Conservation (phyloP, 2,888 invertebrate genomes). For the Cantharis rustica region DNA sequence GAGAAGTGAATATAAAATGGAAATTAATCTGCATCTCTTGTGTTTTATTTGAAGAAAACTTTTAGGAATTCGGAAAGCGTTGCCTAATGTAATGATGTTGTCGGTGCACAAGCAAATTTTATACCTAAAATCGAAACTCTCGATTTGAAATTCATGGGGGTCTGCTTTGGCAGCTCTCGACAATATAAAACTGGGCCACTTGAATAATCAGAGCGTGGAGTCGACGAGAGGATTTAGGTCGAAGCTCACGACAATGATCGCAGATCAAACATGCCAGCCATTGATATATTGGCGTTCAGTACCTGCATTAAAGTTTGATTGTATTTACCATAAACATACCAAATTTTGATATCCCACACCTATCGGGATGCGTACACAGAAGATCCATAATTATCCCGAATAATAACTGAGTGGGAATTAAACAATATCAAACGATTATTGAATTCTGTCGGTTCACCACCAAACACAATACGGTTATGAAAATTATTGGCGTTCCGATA, state of each 20-base stretch:
- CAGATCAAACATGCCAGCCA: slow-evolving; percentile 19
- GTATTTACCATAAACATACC: background rate
- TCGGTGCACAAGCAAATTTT: slow-evolving; percentile 1
- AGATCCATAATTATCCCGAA: background rate
- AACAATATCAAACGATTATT: background rate
- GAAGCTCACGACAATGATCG: slow-evolving; percentile 21
- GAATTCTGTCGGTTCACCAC: background rate
- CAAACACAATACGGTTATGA: background rate
- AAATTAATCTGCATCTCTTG: background rate
- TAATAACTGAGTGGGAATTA: background rate
- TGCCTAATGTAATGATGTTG: background rate
- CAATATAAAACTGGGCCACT: slow-evolving; percentile 11
- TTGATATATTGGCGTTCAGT: slow-evolving; percentile 17
- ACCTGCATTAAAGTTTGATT: background rate
- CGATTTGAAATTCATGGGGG: slow-evolving; percentile 12
- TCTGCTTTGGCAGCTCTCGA: slow-evolving; percentile 10
- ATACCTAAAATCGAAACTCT: slow-evolving; percentile 14
- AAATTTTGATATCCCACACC: background rate
- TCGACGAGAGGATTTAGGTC: slow-evolving; percentile 18
- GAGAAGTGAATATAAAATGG: background rate
- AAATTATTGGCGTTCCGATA: background rate
- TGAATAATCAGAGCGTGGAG: slow-evolving; percentile 21
- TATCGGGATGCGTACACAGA: background rate
- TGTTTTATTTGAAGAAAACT: background rate
- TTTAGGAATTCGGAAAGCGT: background rate